Evolutionary conservation across 2,797 vertebrate species (phyloP).

Genomic region (Macropus fuliginosus): DNA sequence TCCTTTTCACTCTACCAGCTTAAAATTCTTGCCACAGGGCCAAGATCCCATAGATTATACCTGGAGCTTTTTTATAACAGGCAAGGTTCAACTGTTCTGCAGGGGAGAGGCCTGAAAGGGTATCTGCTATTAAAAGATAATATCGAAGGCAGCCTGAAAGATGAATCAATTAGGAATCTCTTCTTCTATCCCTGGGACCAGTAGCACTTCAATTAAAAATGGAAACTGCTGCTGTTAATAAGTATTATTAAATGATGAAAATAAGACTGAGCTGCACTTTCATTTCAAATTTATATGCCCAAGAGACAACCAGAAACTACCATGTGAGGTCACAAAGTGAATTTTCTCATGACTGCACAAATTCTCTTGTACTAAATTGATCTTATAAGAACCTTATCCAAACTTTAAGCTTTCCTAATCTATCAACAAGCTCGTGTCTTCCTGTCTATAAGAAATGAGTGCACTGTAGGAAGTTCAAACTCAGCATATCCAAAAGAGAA

Average conservation of each 20-base stretch:
- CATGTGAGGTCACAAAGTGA: background rate
- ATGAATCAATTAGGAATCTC: conserved; percentile 63
- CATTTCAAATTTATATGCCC: conserved; percentile 24
- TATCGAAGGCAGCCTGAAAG: conserved; percentile 60
- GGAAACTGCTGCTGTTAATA: conserved; percentile 57
- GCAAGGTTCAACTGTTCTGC: conserved; percentile 60
- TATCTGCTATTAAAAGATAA: conserved; percentile 64
- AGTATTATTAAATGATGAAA: conserved; percentile 56
- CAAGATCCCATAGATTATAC: conserved; percentile 31
- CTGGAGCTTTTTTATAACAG: conserved; percentile 52
- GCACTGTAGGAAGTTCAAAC: background rate
- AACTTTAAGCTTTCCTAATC: conserved; percentile 11
- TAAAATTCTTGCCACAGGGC: conserved; percentile 36
- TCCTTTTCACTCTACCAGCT: conserved; percentile 5
- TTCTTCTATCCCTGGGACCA: conserved; percentile 47
- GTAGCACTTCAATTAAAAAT: conserved; percentile 57
- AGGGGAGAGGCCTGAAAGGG: conserved; percentile 29
- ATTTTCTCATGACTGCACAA: background rate
- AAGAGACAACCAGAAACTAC: background rate
- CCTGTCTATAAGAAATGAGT: background rate
- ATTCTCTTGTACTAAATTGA: background rate
- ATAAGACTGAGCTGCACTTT: conserved; percentile 24
- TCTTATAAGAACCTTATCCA: background rate
- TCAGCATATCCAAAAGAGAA: background rate
- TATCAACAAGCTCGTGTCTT: background rate